These are phyloP conservation scores for Synanthedon formicaeformis DNA, from an alignment of 2,888 invertebrate genomes.

Conservation along the genomic window DNA sequence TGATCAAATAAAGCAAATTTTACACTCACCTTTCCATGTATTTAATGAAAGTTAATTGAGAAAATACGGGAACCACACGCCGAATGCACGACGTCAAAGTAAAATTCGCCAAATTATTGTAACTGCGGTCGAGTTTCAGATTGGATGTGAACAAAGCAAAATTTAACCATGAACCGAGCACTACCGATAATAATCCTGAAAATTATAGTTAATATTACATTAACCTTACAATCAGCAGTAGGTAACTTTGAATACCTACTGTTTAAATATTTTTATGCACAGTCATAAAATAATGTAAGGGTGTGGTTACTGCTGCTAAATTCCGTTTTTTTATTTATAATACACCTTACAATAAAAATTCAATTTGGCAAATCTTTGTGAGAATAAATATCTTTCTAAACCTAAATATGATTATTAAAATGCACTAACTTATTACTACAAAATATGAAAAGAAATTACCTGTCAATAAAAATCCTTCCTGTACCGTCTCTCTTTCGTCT, in stretches of 20 bases:
- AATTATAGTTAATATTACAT: conserved; percentile 4
- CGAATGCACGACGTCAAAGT: conserved; percentile 30
- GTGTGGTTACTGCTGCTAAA: too few species aligned
- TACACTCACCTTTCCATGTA: conserved; percentile 18
- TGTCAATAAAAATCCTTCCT: conserved; percentile 23
- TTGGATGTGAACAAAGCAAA: conserved; percentile 22
- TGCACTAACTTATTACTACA: too few species aligned
- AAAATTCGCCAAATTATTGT: conserved; percentile 48
- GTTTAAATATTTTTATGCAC: too few species aligned
- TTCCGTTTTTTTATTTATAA: too few species aligned
- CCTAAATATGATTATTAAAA: too few species aligned
- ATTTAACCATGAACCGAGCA: conserved; percentile 28
- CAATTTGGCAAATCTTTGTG: too few species aligned
- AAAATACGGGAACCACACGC: conserved; percentile 20
- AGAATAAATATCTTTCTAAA: too few species aligned
- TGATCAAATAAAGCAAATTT: too few species aligned
- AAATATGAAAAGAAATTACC: conserved; percentile 16
- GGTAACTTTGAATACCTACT: too few species aligned
- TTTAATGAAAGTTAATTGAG: conserved; percentile 16
- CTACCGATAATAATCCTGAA: conserved; percentile 31
- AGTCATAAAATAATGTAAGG: too few species aligned
- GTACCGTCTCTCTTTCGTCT: conserved; percentile 18
- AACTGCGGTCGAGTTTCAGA: conserved; percentile 33
- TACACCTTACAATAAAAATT: too few species aligned
- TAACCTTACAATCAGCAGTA: too few species aligned